Evolutionary conservation across 1,140 invertebrate species (phyloP).

Genomic region (Lordiphosa mommai): DNA sequence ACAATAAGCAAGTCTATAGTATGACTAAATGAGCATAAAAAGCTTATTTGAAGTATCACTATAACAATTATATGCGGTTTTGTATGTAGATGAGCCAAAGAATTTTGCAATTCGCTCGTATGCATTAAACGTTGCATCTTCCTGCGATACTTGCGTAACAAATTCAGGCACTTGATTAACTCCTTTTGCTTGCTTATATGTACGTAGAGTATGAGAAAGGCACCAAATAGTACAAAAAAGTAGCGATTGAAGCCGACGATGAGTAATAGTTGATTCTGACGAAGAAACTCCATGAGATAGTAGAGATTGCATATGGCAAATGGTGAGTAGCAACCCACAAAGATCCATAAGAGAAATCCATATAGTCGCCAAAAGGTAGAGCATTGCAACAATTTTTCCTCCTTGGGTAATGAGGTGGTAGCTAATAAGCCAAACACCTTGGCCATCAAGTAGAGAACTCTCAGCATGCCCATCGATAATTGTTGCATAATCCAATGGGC

Average conservation of each 20-base stretch:
- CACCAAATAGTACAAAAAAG: constrained; percentile 18
- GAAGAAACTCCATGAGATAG: constrained; percentile 39
- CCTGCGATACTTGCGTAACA: constrained; percentile 17
- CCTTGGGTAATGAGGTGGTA: neutral
- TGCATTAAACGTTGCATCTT: constrained; percentile 31
- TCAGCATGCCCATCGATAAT: constrained; percentile 16
- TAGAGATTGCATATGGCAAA: constrained; percentile 28
- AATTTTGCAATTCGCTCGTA: constrained; percentile 8
- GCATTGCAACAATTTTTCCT: neutral
- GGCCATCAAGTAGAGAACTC: constrained; percentile 28
- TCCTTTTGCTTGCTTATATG: constrained; percentile 31
- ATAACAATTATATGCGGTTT: constrained; percentile 13
- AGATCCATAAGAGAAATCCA: constrained; percentile 34
- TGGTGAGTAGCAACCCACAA: constrained; percentile 35
- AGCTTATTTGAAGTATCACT: neutral
- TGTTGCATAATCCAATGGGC: constrained; percentile 14
- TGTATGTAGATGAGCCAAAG: constrained; percentile 19
- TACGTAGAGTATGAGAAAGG: constrained; percentile 26
- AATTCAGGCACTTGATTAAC: constrained; percentile 34
- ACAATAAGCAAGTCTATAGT: constrained; percentile 5
- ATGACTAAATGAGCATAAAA: constrained; percentile 5
- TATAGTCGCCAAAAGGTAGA: constrained; percentile 36
- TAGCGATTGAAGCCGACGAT: constrained; percentile 48
- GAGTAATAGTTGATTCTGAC: constrained; percentile 32
- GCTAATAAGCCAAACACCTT: constrained; percentile 38